Evolutionary conservation across 2,113 vertebrate species (phyloP).

Genomic region (Chaetura pelagica): DNA sequence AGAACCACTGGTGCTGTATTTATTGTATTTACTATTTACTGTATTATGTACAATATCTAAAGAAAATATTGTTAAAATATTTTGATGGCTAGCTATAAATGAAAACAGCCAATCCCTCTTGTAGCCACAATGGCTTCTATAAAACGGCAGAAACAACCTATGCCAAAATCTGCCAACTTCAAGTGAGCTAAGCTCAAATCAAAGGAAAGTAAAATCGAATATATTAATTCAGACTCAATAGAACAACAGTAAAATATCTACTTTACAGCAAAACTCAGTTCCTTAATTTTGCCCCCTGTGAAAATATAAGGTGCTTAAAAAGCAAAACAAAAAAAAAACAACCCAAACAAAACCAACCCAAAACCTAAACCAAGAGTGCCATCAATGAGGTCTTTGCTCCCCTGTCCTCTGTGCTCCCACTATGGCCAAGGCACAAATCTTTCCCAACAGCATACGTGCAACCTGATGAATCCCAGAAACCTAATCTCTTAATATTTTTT

Average conservation of each 20-base stretch:
- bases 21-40: background rate
- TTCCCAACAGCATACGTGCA: background rate
- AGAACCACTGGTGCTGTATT: background rate
- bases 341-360: background rate
- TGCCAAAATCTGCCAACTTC: background rate
- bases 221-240: background rate
- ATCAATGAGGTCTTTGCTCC: background rate
- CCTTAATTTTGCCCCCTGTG: background rate
- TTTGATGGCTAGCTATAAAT: background rate
- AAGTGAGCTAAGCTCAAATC: background rate
- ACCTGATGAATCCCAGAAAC: background rate
- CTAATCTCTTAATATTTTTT: background rate
- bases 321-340: background rate
- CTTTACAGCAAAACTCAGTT: background rate
- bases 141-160: background rate
- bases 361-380: background rate
- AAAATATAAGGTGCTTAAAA: background rate
- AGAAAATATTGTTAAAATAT: background rate
- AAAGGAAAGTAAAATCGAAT: background rate
- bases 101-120: background rate
- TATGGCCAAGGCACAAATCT: background rate
- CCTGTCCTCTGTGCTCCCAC: background rate
- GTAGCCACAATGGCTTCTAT: background rate
- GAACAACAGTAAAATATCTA: background rate
- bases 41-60: background rate